Conservation (phyloP, 1,140 invertebrate genomes). For the Coelopa frigida region DNA sequence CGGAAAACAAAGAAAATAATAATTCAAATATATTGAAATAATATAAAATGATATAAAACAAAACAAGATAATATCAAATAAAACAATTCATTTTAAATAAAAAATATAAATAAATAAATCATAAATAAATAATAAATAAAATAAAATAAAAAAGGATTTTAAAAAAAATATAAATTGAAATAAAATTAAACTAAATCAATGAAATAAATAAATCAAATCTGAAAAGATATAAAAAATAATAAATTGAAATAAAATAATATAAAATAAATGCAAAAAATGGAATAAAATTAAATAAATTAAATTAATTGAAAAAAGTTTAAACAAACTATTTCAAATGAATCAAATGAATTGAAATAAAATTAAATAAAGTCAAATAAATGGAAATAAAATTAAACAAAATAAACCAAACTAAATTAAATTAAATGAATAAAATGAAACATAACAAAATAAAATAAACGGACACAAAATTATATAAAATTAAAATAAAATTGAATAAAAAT, state of each 20-base stretch:
- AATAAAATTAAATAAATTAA: no score
- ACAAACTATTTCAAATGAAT: no score
- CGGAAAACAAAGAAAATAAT: background rate
- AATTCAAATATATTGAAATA: background rate
- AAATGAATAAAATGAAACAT: constrained; percentile 2
- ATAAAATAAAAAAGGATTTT: no score
- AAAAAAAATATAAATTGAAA: constrained; percentile 2
- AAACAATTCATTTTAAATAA: no score
- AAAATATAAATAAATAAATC: constrained; percentile 2
- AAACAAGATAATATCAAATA: no score
- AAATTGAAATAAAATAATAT: no score
- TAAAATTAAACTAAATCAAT: constrained; percentile 1
- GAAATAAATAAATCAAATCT: background rate
- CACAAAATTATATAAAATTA: no score
- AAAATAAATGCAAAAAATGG: no score
- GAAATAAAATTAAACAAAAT: constrained; percentile 6
- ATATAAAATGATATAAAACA: background rate
- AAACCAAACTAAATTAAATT: constrained; percentile 1
- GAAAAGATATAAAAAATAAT: background rate
- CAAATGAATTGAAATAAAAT: no score
- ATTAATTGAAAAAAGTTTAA: no score
- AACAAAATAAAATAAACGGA: no score
- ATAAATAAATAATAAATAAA: background rate
- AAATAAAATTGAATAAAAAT: constrained; percentile 1
- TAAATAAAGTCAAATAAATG: constrained; percentile 4